Evolutionary conservation across 2,888 invertebrate species (phyloP).

Genomic region (Synergus umbraculus): DNA sequence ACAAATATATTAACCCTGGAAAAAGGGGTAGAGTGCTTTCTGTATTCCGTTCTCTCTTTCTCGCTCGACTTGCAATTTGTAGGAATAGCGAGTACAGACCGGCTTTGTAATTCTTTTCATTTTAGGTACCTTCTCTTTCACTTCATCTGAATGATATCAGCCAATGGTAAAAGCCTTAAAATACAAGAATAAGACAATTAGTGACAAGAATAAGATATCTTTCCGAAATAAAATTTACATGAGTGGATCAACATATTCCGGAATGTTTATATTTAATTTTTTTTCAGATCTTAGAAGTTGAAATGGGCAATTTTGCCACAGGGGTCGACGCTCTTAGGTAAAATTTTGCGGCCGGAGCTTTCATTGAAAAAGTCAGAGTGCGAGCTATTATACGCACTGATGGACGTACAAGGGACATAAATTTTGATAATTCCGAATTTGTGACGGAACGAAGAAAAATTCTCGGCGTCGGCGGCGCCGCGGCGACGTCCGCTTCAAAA

Average conservation of each 20-base stretch:
- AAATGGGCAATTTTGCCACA: too few relatives aligned
- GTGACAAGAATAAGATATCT: neutral
- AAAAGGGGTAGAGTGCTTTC: slow-evolving; percentile 54
- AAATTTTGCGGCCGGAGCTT: slow-evolving; percentile 42
- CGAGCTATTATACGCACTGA: slow-evolving; percentile 53
- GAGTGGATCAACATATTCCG: neutral
- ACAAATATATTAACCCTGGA: slow-evolving; percentile 72
- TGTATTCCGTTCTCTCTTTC: slow-evolving; percentile 48
- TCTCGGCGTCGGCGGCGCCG: slow-evolving; percentile 60
- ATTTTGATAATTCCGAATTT: slow-evolving; percentile 75
- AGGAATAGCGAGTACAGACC: slow-evolving; percentile 58
- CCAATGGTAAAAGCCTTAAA: slow-evolving; percentile 24
- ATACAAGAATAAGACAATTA: slow-evolving; percentile 5
- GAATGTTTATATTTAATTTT: too few relatives aligned
- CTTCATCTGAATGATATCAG: slow-evolving; percentile 51
- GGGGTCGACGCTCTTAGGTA: neutral
- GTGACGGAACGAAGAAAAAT: slow-evolving; percentile 76
- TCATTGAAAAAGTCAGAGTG: slow-evolving; percentile 53
- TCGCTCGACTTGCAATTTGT: slow-evolving; percentile 66
- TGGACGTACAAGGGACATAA: slow-evolving; percentile 65
- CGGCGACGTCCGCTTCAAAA: slow-evolving; percentile 66
- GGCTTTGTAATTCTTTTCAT: slow-evolving; percentile 50
- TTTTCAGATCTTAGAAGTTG: too few relatives aligned
- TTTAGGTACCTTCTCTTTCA: slow-evolving; percentile 46
- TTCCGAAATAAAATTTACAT: slow-evolving; percentile 20